Evolutionary conservation across 2,113 vertebrate species (phyloP).

Genomic region (Urocolius indicus): DNA sequence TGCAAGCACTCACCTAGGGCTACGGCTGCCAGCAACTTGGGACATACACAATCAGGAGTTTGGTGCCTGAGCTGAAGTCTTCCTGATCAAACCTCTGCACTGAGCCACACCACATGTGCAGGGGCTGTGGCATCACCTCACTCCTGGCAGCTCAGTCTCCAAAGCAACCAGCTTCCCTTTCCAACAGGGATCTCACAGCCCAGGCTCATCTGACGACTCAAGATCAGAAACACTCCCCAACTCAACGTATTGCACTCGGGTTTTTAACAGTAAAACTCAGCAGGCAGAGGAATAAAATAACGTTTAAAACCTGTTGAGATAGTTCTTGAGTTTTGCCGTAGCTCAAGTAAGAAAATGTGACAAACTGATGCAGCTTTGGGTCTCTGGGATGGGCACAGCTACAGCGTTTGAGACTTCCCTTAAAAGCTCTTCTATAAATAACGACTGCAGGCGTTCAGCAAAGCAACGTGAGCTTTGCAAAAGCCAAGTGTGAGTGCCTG

Average conservation of each 20-base stretch:
- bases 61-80: neutral
- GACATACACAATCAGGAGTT: neutral
- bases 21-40: neutral
- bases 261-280: neutral
- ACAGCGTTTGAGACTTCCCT: neutral
- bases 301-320: neutral
- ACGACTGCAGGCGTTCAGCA: neutral
- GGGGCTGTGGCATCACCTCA: slow-evolving; percentile 82
- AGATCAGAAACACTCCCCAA: too few species aligned
- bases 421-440: slow-evolving; percentile 35
- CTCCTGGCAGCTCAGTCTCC: slow-evolving; percentile 13
- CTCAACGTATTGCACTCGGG: neutral
- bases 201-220: slow-evolving; percentile 78
- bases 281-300: neutral
- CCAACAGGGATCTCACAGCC: slow-evolving; percentile 85
- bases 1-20: neutral
- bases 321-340: neutral
- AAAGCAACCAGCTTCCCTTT: slow-evolving; percentile 78
- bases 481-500: neutral
- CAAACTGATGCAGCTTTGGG: neutral
- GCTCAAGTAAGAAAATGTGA: neutral
- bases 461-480: neutral
- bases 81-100: too few species aligned
- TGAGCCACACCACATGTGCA: too few species aligned
- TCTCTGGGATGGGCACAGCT: neutral